A percentile compares a stretch with the other conserved stretches of the same genome.
Evolutionary conservation across 2,113 vertebrate genomes (phyloP).

Genomic region (human): DNA sequence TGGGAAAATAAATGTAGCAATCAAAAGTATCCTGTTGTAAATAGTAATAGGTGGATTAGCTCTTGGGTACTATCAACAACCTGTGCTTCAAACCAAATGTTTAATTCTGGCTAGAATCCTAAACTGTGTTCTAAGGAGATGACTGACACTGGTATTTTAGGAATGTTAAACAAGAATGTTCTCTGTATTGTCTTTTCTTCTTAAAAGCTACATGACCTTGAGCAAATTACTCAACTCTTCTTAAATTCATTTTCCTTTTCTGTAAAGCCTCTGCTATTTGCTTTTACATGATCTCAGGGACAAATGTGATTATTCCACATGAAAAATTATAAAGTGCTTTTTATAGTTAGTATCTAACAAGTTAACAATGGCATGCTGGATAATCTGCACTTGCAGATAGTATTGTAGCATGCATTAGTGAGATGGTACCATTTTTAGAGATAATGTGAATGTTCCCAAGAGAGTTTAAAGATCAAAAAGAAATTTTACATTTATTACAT

Average conservation of each 20-base stretch:
- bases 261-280: background rate
- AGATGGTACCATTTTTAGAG: background rate
- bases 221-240: background rate
- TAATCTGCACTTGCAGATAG: background rate
- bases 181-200: background rate
- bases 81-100: slow-evolving; percentile 38
- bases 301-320: background rate
- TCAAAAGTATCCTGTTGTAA: background rate
- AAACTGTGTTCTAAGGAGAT: background rate
- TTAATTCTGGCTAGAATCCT: slow-evolving; percentile 13
- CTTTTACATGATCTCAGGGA: background rate
- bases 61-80: background rate
- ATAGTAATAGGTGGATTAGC: slow-evolving; percentile 7
- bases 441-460: background rate
- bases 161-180: background rate
- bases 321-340: background rate
- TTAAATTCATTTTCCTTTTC: background rate
- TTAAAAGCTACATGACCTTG: background rate
- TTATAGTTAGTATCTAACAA: background rate
- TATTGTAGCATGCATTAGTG: background rate
- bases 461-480: background rate
- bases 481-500: background rate
- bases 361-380: background rate
- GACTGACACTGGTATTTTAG: background rate
- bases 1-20: slow-evolving; percentile 37